Evolutionary conservation across 2,888 invertebrate species (phyloP), one percentile per base, ranked within the genome.

Genomic region (Parelbella ahira): DNA sequence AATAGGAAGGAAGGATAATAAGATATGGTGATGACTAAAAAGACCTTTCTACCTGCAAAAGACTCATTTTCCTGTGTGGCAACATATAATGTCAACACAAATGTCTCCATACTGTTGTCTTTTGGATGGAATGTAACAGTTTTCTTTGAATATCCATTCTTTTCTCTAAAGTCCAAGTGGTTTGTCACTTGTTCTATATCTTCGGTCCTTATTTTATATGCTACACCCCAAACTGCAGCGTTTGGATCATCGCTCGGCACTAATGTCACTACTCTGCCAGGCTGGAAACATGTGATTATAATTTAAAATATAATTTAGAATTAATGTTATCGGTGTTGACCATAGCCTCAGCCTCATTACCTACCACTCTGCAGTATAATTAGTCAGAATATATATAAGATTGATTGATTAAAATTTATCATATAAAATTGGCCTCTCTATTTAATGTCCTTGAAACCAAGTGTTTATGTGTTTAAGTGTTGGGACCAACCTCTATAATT

Each of bases 141-240:
- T 65, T 89, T 90, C 54, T 93, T 91, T 37, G 91, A 87, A 67
- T 99, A 99, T 4, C 98, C 98, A 74, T 95, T 97, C 69, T 96
- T 96, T 78, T 99, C 98, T 60, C 98, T 88, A 63, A 90, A 93
- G 69, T 98, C 97, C 52, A 99, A 86, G 68, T 98, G 94, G 36
- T 91, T 86, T 1, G 93, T 89, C 0, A 98, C 97, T 48, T 88
- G 71, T 4, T 90, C 88, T 49, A 90, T 89, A 48, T 97, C 91
- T 30, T 90, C 78, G 0, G 89, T 73, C 3, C 90, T 90, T 59
- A 99, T 96, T 78, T 94, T 92, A 73, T 97, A 98, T 0, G 97
- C 97, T 6, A 97, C 89, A 1, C 98, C 98, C 93, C 96, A 98
- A 0, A 98, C 97, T 59, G 84, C 81, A 44, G 91, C 92, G 73